Base-by-base conservation (phyloP, 2,797 vertebrate genomes). In the Ispidina picta region DNA sequence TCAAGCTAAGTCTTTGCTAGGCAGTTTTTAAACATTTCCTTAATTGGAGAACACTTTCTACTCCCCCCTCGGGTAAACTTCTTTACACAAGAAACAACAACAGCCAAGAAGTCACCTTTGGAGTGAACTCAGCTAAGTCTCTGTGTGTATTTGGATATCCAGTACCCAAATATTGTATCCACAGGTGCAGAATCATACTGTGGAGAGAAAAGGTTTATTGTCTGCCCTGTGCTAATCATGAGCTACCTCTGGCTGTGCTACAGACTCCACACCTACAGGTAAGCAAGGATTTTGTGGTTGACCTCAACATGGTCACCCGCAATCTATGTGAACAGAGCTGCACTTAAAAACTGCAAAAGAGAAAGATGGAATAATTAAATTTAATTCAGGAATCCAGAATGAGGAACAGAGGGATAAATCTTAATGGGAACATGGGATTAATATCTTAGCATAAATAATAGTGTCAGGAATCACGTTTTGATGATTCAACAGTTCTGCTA, bases 341-440 rank as follows among this genome's bases (percentile, higher is more conserved):
- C 68, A 70, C 55, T 78, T 68, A n/a, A 49, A 49, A 59, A 33
- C 76, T 83, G 89, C 68, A 64, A 64, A 77, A 89, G 69, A 88
- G 78, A 79, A 85, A 93, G 80, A 94, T 39, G 37, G 82, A 89
- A 89, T 71, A 86, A 89, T 90, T 91, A 91, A 90, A 91, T 94
- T 90, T 89, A 91, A 92, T 88, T 91, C 90, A 73, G 54, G 85
- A 80, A 92, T 76, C 64, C 82, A 88, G 58, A 91, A 70, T 8
- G 39, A 90, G 66, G 91, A 95, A 92, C 83, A 92, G 85, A 93
- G 60, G 92, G 75, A 90, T 93, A 90, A 95, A 93, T 88, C 74
- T 94, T 95, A 94, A 90, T 43, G 88, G 78, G 92, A 94, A 85
- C 83, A 88, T 86, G 80, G 88, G 90, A 95, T 95, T 96, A 94